These are phyloP conservation scores for Microctonus hyperodae DNA, from an alignment of 2,888 invertebrate genomes.

Conservation along the genomic window DNA sequence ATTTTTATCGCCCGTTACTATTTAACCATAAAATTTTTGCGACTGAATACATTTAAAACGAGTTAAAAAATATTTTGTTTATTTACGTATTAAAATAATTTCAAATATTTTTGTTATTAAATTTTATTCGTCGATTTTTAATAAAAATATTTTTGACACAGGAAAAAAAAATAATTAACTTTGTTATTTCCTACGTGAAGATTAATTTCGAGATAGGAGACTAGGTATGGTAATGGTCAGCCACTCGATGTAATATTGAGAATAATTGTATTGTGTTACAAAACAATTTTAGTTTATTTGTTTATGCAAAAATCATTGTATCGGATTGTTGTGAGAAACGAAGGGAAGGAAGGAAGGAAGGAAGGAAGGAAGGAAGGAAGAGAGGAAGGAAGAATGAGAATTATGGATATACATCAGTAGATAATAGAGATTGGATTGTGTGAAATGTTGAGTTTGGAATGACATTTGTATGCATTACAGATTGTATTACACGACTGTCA, in stretches of 20 bases:
- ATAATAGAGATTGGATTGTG: constrained; percentile 29
- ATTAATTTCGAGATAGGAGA: neutral
- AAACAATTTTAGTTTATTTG: neutral
- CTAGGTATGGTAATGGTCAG: neutral
- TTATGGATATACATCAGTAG: constrained; percentile 4
- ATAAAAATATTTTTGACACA: too few species aligned
- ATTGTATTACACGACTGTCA: constrained; percentile 52
- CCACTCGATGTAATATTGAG: neutral
- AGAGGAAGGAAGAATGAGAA: constrained; percentile 22
- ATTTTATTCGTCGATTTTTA: neutral
- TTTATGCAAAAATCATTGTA: neutral
- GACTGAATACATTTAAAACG: neutral
- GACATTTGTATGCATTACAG: constrained; percentile 61
- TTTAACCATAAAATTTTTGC: constrained; percentile 29
- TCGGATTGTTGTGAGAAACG: constrained; percentile 7
- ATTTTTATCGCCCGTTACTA: constrained; percentile 33
- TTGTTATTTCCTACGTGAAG: neutral
- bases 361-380: constrained; percentile 13
- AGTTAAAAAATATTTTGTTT: neutral
- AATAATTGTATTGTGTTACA: neutral
- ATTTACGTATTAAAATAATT: neutral
- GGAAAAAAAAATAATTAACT: neutral
- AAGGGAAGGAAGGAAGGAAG: neutral
- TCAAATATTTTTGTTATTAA: neutral
- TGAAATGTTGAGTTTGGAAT: constrained; percentile 45